Evolutionary conservation across 2,797 vertebrate species (phyloP), one percentile per base, ranked within the genome.

Genomic region (Rhinoraja longicauda): DNA sequence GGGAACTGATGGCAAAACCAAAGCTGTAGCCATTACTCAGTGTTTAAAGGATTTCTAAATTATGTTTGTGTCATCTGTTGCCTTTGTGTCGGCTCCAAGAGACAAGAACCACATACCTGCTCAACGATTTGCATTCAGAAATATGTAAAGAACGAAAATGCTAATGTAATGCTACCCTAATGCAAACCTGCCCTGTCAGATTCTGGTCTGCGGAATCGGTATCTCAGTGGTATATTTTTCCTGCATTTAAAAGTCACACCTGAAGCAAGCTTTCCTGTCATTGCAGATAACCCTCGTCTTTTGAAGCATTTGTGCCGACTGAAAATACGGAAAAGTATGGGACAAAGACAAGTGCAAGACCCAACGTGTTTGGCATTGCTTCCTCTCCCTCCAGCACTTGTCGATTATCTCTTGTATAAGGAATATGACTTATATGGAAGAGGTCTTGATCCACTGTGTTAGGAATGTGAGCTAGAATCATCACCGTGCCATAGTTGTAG

Each of bases 221-320:
- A 19, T 8, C 26, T 75, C 53, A 12, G 36, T 73, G 10, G 70
- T 12, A 73, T 24, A 0, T 92, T 88, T 94, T 36, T 94, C 91
- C 94, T 53, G 21, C 21, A 45, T 81, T 64, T 86, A 32, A 86
- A 86, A 15, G n/a, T 17, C 82, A 62, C 29, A 62, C 6, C 62
- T 59, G 26, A 39, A 84, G 59, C 2, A 7, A 84, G 53, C n/a
- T 64, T 86, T 88, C 59, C 29, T n/a, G 73, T 92, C 17, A 70
- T 75, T 17, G 93, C 94, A 99, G 98, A 96, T 94, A 98, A 97
- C 94, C 97, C 98, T 93, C 95, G 97, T 21, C 95, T 97, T 4
- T 94, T 98, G 94, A 96, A 96, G 94, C 98, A 98, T 94, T 96
- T 97, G 94, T 98, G 97, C 94, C 96, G 97, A 76, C 94, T 98